Evolutionary conservation across 2,113 vertebrate genomes (phyloP), one percentile per base, ranked within the genome.

Genomic region (Rafetus swinhoei): DNA sequence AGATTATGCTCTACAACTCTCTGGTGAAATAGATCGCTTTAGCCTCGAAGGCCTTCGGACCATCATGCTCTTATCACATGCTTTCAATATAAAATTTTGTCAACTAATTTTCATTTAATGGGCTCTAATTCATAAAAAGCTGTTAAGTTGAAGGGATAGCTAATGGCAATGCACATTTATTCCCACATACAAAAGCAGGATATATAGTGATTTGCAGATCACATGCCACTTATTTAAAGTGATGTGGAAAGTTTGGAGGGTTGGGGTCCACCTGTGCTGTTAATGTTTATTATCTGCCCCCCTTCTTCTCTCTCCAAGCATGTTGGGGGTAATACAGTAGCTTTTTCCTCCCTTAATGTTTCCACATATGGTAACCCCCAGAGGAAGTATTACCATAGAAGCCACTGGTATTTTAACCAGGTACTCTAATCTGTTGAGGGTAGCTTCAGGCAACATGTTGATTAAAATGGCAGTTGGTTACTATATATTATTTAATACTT

Each of bases 281-380:
- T 69, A 69, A 35, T 69, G 65, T 35, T 32, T 19, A 3, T 35
- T 69, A 35, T 72, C n/a, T 72, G n/a, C 18, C 65, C 19, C 74
- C 12, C 3, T 50, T 50, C 0, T 4, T 14, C 6, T 3, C 22
- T 14, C 21, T 3, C 5, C 0, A 3, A 14, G 7, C 11, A 25
- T 6, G 7, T 50, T 50, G 39, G 24, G 39, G 13, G 5, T 45
- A 45, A 24, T 25, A 50, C 22, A 7, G 12, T 77, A 77, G 39
- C 21, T 45, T 77, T 50, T 35, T 72, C n/a, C 39, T 50, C 21
- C 22, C 74, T 25, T 77, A 50, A 27, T 50, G 21, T 50, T 27
- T 72, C 45, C 13, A 11, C 50, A 5, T 6, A 25, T 6, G 39
- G 22, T 22, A 22, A 77, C 39, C 11, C 45, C 6, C 39, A 77